These are phyloP conservation scores for Conchocele bisecta DNA, from an alignment of 2,888 invertebrate species.

Conservation along the genomic window DNA sequence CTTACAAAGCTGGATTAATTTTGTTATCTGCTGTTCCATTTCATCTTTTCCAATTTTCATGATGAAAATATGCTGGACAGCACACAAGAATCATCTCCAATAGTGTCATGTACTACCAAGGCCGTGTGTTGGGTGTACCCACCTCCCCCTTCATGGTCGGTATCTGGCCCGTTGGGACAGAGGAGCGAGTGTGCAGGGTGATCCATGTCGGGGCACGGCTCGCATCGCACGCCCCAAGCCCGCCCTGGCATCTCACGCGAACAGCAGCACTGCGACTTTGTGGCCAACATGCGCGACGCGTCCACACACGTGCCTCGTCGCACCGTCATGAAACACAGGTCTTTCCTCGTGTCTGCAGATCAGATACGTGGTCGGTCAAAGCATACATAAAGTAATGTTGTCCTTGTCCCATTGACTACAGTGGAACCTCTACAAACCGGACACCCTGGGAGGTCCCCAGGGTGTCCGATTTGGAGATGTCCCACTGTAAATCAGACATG, in stretches of 20 bases:
- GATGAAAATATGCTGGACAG: background rate
- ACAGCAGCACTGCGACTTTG: conserved; percentile 93
- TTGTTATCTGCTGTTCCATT: no score
- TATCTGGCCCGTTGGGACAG: conserved; percentile 91
- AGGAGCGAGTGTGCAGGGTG: conserved; percentile 88
- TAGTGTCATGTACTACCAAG: background rate
- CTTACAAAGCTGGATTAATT: no score
- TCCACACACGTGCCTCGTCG: conserved; percentile 90
- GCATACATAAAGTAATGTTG: no score
- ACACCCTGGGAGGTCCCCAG: no score
- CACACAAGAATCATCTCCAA: background rate
- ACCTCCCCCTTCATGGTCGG: conserved; percentile 91
- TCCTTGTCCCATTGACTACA: no score
- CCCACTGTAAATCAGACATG: no score
- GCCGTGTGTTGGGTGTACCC: conserved; percentile 36
- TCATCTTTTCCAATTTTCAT: no score
- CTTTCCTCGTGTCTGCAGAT: conserved; percentile 91
- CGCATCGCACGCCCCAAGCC: conserved; percentile 92
- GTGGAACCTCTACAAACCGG: no score
- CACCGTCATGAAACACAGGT: conserved; percentile 91
- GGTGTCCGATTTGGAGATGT: no score
- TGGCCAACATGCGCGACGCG: conserved; percentile 90
- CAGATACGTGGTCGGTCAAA: no score
- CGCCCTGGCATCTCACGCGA: conserved; percentile 84
- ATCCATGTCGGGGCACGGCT: conserved; percentile 89